phyloP scores from a whole-genome alignment of 92 coral and sea anemone genomes.

The Epizoanthus illoricatus region DNA sequence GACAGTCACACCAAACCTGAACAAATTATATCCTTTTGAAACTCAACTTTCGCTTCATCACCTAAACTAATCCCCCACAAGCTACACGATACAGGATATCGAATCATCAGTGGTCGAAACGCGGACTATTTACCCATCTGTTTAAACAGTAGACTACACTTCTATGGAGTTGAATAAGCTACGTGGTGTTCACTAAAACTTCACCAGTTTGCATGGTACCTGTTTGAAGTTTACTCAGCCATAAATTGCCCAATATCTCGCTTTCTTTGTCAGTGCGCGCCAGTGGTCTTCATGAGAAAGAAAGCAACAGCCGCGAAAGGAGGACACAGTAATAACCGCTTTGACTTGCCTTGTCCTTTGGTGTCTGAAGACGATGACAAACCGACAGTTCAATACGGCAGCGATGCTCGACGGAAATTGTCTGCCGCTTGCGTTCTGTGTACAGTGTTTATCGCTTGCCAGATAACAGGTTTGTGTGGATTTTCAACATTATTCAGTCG shows the following conservation, averaged over 20 bases:
- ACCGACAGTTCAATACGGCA: constrained; percentile 38
- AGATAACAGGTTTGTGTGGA: constrained; percentile 58
- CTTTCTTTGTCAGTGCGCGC: not conserved
- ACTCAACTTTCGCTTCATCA: constrained; percentile 2
- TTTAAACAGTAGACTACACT: constrained; percentile 33
- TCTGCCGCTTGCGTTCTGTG: constrained; percentile 67
- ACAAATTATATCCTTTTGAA: not conserved
- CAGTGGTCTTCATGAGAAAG: constrained; percentile 3
- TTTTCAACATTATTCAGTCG: not conserved
- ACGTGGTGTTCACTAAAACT: constrained; percentile 28
- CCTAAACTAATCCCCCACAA: constrained; percentile 7
- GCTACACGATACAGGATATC: not conserved
- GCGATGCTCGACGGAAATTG: constrained; percentile 55
- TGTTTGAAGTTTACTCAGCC: constrained; percentile 6
- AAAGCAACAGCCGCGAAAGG: constrained; percentile 8
- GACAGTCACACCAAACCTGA: not conserved
- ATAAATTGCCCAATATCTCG: not conserved
- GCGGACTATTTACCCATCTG: constrained; percentile 52
- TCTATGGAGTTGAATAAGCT: constrained; percentile 25
- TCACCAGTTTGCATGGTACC: not conserved
- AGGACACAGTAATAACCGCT: not conserved
- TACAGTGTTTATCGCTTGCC: constrained; percentile 65
- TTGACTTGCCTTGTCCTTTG: constrained; percentile 30
- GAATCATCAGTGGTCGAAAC: constrained; percentile 11
- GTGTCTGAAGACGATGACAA: constrained; percentile 12